Conservation (phyloP, 2,797 vertebrate species). For the Amazona ochrocephala region DNA sequence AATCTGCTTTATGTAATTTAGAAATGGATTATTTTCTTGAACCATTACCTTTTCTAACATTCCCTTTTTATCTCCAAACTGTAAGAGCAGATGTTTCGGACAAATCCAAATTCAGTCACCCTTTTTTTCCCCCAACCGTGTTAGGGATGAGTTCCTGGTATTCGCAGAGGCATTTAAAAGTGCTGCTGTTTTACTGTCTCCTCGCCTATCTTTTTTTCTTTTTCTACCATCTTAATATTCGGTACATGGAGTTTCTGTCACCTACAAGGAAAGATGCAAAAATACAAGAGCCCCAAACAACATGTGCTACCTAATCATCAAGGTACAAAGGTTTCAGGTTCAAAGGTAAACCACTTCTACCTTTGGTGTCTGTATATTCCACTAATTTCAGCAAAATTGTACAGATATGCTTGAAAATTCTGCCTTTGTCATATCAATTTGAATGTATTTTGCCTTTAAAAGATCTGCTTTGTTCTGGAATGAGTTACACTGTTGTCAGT, state of each 20-base stretch:
- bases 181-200: neutral
- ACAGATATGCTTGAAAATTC: neutral
- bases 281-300: neutral
- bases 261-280: neutral
- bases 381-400: neutral
- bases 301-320: neutral
- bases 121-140: neutral
- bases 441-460: neutral
- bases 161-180: neutral
- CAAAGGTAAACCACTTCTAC: neutral
- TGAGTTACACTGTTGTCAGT: neutral
- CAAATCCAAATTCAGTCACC: neutral
- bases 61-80: neutral
- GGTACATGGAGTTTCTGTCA: neutral
- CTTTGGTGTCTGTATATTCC: neutral
- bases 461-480: neutral
- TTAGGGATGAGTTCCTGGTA: neutral
- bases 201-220: neutral
- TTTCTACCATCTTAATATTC: neutral
- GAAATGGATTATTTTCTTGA: neutral
- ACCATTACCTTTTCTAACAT: neutral
- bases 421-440: accelerated
- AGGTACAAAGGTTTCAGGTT: neutral
- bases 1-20: neutral
- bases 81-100: neutral